These are phyloP conservation scores for Fregata magnificens DNA, from an alignment of 2,113 vertebrate genomes.

Conservation along the genomic window DNA sequence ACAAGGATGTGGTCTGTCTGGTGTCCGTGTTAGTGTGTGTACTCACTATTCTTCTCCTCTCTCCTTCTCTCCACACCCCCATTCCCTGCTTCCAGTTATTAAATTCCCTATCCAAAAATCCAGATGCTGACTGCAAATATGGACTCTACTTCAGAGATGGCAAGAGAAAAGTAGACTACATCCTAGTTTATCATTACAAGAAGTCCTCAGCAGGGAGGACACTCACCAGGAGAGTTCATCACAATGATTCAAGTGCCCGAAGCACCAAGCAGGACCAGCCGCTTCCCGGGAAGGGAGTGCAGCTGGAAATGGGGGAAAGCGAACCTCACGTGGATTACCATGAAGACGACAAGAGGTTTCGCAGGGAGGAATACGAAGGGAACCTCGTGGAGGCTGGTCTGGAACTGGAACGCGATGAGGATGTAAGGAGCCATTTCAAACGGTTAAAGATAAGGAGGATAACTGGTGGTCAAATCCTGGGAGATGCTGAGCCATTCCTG, in stretches of 20 bases:
- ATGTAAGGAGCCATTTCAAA: conserved; percentile 69
- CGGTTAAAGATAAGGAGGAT: not conserved
- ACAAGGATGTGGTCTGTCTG: not conserved
- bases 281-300: conserved; percentile 64
- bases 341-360: conserved; percentile 86
- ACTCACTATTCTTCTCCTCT: not conserved
- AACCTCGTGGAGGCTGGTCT: conserved; percentile 90
- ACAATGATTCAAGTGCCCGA: conserved; percentile 66
- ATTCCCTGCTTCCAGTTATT: conserved; percentile 70
- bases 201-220: conserved; percentile 67
- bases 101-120: conserved; percentile 77
- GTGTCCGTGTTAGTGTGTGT: not conserved
- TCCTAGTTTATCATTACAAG: conserved; percentile 89
- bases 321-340: conserved; percentile 78
- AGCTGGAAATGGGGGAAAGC: conserved; percentile 70
- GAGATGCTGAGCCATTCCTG: not conserved
- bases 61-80: not conserved
- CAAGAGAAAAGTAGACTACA: conserved; percentile 87
- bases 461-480: not conserved
- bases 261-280: conserved; percentile 69
- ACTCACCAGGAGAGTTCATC: conserved; percentile 53
- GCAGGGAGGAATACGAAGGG: conserved; percentile 88
- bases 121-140: conserved; percentile 66
- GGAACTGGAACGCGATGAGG: conserved; percentile 90
- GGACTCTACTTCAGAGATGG: conserved; percentile 90